phyloP scores from a whole-genome alignment of 53 echinoderm and acorn worm genomes.

The Glandiceps talaboti region DNA sequence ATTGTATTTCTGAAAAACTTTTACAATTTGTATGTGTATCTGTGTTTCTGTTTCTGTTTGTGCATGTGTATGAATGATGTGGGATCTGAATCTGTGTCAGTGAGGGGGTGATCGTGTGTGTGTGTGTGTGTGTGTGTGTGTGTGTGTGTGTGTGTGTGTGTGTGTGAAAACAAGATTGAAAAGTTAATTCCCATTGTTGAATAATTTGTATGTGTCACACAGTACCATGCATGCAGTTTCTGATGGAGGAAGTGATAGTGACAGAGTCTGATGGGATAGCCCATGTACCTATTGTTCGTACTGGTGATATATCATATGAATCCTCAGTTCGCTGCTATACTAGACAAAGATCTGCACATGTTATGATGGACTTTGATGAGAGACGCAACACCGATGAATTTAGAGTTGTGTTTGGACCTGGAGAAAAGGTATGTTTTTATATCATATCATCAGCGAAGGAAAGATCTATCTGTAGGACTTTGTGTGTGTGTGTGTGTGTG shows the following conservation, averaged over 20 bases:
- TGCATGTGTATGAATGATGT: no score
- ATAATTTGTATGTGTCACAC: no score
- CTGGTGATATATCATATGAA: slow-evolving; percentile 81
- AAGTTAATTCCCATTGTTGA: not conserved
- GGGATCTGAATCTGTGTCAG: no score
- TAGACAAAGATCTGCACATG: slow-evolving; percentile 77
- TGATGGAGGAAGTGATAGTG: slow-evolving; percentile 46
- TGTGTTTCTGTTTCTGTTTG: no score
- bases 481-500: no score
- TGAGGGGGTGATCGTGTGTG: no score
- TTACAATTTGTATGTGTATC: no score
- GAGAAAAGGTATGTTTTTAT: slow-evolving; percentile 79
- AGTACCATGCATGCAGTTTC: slow-evolving; percentile 99
- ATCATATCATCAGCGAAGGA: no score
- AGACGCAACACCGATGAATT: slow-evolving; percentile 78
- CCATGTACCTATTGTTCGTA: slow-evolving; percentile 74
- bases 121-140: not conserved
- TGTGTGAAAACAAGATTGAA: not conserved
- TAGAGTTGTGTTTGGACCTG: slow-evolving; percentile 78
- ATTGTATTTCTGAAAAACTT: no score
- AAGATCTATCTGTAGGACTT: no score
- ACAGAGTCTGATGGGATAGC: slow-evolving; percentile 69
- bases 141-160: not conserved
- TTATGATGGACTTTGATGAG: slow-evolving; percentile 99
- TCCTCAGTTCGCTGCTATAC: slow-evolving; percentile 92